Evolutionary conservation across 2,113 vertebrate genomes (phyloP).

Genomic region (Chunga burmeisteri): DNA sequence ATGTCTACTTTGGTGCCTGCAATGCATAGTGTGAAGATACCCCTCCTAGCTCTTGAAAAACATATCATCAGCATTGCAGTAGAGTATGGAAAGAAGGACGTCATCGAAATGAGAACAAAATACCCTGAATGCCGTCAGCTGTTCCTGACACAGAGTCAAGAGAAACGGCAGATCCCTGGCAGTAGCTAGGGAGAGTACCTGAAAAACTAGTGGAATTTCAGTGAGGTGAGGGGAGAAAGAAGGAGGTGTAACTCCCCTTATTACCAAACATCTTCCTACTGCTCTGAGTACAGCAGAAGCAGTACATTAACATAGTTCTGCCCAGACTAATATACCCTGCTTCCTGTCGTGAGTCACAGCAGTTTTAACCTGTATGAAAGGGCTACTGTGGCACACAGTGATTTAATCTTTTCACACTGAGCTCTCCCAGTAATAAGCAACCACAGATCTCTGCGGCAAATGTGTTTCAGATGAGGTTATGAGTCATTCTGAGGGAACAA

Average conservation of each 20-base stretch:
- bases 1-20: neutral
- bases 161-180: neutral
- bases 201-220: neutral
- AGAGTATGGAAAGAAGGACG: neutral
- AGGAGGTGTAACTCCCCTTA: neutral
- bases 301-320: neutral
- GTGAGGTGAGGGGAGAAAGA: neutral
- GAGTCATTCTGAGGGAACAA: neutral
- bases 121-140: neutral
- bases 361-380: neutral
- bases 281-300: neutral
- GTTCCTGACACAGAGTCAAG: neutral
- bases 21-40: neutral
- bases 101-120: neutral
- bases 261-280: neutral
- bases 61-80: neutral
- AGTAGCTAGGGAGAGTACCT: neutral
- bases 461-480: constrained; percentile 2
- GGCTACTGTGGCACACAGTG: neutral
- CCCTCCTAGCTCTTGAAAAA: neutral
- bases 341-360: neutral
- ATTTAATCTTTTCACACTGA: constrained; percentile 15
- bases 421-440: constrained; percentile 1
- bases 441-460: neutral
- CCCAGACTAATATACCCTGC: neutral